These are phyloP conservation scores for Drosophila buzzatii DNA, from an alignment of 2,888 invertebrate genomes.

Conservation along the genomic window DNA sequence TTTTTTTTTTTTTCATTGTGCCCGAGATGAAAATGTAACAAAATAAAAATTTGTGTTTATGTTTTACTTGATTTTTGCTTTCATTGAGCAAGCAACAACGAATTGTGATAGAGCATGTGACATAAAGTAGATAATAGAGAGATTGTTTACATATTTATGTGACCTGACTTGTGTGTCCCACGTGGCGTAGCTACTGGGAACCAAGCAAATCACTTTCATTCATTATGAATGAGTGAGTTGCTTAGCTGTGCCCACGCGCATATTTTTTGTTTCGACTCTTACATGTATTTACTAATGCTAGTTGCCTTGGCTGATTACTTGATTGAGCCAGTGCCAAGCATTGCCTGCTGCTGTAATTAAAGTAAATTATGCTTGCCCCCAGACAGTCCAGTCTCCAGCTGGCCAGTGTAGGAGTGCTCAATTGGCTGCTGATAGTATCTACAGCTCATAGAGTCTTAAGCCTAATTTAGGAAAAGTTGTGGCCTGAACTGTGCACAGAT, in stretches of 20 bases:
- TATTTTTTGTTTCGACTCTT: conserved; percentile 19
- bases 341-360: conserved; percentile 61
- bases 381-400: neutral
- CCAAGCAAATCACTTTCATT: conserved; percentile 30
- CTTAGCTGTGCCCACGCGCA: neutral
- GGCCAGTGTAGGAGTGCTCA: neutral
- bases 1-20: conserved; percentile 37
- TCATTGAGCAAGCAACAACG: neutral
- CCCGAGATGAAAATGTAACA: conserved; percentile 67
- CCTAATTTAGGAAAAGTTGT: neutral
- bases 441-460: neutral
- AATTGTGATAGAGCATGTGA: neutral
- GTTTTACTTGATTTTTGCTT: conserved; percentile 55
- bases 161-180: neutral
- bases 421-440: neutral
- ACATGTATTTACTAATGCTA: conserved; percentile 30
- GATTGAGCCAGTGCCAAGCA: conserved; percentile 59
- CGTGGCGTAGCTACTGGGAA: conserved; percentile 18
- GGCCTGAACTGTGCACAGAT: neutral
- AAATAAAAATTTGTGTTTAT: conserved; percentile 73
- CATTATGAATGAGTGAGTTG: conserved; percentile 46
- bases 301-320: conserved; percentile 38
- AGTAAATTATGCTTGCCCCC: conserved; percentile 59
- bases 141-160: too few relatives aligned
- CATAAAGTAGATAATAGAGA: neutral